Conservation (phyloP, 2,888 invertebrate genomes). For the Apodemia hepburni region DNA sequence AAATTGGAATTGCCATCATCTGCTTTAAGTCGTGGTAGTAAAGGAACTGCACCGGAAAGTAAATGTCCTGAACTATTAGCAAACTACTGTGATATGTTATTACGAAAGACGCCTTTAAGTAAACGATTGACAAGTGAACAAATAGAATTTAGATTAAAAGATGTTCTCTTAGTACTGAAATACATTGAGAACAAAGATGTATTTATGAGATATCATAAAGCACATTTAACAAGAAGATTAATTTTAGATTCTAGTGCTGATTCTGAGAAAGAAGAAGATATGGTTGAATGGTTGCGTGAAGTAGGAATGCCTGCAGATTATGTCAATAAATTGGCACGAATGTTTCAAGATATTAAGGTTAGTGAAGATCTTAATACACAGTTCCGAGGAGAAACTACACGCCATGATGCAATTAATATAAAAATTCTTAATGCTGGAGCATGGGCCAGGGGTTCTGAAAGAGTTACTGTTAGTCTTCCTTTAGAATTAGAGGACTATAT, state of each 20-base stretch:
- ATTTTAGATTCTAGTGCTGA: constrained; percentile 99
- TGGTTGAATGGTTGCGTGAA: constrained; percentile 98
- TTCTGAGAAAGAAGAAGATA: constrained; percentile 99
- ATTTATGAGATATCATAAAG: constrained; percentile 99
- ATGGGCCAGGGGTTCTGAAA: constrained; percentile 97
- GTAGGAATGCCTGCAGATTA: constrained; percentile 99
- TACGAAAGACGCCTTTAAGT: constrained; percentile 97
- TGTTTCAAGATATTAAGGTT: constrained; percentile 99
- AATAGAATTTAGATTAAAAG: constrained; percentile 95
- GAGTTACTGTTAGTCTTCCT: constrained; percentile 97
- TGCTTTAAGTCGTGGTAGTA: constrained; percentile 81
- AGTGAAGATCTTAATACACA: constrained; percentile 97
- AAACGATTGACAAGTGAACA: constrained; percentile 98
- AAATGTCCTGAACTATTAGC: constrained; percentile 99
- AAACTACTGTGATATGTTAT: constrained; percentile 99
- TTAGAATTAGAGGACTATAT: constrained; percentile 99
- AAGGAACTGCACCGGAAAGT: constrained; percentile 92
- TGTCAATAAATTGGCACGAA: constrained; percentile 97
- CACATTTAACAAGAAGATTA: constrained; percentile 95
- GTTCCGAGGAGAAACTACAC: constrained; percentile 90
- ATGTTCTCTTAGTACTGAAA: constrained; percentile 97
- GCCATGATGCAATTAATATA: constrained; percentile 95
- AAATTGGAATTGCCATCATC: constrained; percentile 84
- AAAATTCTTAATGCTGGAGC: constrained; percentile 99
- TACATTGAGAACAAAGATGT: constrained; percentile 99